phyloP scores from a whole-genome alignment of 2,113 vertebrate species.

The Talpa occidentalis region DNA sequence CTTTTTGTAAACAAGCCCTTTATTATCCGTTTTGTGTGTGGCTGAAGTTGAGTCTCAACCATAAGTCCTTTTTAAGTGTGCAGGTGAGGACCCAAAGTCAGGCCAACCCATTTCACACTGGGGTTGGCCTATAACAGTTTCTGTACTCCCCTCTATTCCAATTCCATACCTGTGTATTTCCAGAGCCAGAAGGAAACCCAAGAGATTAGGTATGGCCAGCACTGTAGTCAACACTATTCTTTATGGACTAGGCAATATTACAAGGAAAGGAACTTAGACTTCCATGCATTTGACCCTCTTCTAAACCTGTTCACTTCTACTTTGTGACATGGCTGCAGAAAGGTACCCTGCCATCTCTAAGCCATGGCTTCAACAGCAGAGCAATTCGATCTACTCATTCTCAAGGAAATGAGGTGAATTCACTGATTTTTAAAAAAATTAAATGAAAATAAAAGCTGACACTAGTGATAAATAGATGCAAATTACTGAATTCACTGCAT shows the following conservation, averaged over 20 bases:
- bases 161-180: background rate
- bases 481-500: background rate
- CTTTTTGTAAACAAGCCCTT: no score
- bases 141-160: background rate
- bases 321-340: background rate
- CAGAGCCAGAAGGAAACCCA: background rate
- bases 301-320: background rate
- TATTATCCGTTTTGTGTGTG: no score
- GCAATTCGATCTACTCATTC: background rate
- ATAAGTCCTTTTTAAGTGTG: no score
- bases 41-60: no score
- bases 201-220: background rate
- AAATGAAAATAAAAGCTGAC: background rate
- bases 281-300: background rate
- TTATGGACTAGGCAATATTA: background rate
- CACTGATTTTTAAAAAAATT: background rate
- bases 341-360: background rate
- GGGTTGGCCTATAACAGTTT: background rate
- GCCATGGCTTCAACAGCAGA: background rate
- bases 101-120: no score
- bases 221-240: background rate
- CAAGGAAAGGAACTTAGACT: background rate
- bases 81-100: no score
- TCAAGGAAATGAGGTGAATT: conserved; percentile 32
- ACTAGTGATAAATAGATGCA: background rate